Evolutionary conservation across 1,140 invertebrate species (phyloP).

Genomic region (Drosophila sucinea): DNA sequence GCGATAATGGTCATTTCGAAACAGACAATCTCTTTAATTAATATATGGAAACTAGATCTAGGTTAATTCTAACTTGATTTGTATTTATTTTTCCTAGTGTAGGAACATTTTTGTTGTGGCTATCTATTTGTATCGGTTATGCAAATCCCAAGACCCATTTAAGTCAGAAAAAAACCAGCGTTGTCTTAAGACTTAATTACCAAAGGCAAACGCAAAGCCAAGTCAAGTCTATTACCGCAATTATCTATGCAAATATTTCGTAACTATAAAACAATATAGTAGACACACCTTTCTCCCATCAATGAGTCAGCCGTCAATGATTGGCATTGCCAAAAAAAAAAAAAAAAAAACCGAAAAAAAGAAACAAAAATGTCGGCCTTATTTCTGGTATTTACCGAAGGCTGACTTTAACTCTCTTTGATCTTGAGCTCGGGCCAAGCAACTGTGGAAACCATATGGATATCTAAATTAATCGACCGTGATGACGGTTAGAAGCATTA

Average conservation of each 20-base stretch:
- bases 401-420: conserved; percentile 35
- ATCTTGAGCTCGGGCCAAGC: conserved; percentile 37
- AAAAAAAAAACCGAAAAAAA: background rate
- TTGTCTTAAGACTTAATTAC: conserved; percentile 16
- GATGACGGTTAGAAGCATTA: conserved; percentile 60
- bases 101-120: background rate
- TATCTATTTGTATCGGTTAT: background rate
- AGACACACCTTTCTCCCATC: conserved; percentile 6
- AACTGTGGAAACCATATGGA: conserved; percentile 23
- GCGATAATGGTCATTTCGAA: background rate
- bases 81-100: background rate
- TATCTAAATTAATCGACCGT: conserved; percentile 51
- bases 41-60: too few species aligned
- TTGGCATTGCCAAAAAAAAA: conserved; percentile 1
- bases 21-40: too few species aligned
- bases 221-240: conserved; percentile 12
- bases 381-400: conserved; percentile 64
- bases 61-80: background rate
- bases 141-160: conserved; percentile 10
- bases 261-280: conserved; percentile 5
- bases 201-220: conserved; percentile 7
- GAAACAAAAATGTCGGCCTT: conserved; percentile 1
- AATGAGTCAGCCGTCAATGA: conserved; percentile 4
- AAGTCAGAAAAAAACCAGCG: background rate
- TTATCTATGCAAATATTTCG: conserved; percentile 19